phyloP scores from a whole-genome alignment of 2,797 vertebrate species.

The Falco concolor region DNA sequence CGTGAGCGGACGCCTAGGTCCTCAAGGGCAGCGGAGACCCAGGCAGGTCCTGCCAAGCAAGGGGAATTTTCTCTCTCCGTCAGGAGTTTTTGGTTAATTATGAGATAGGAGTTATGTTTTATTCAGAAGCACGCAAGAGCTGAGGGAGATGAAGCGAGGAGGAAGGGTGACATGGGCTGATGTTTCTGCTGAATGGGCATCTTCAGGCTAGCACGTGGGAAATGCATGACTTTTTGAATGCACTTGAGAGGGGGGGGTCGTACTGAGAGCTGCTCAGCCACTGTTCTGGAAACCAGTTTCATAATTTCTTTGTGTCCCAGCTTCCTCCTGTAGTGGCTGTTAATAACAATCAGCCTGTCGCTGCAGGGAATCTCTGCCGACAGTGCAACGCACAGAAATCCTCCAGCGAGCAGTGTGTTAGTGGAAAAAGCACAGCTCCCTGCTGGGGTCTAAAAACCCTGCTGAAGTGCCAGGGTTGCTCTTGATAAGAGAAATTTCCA shows the following conservation, averaged over 20 bases:
- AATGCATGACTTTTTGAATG: neutral
- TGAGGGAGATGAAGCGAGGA: neutral
- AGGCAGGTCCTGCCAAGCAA: neutral
- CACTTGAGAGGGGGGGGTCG: fast-evolving
- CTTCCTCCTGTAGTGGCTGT: neutral
- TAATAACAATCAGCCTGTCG: neutral
- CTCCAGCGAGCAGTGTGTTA: neutral
- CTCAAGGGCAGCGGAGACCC: neutral
- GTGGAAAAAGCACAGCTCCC: neutral
- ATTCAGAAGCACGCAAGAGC: neutral
- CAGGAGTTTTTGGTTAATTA: neutral
- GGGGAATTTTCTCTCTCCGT: neutral
- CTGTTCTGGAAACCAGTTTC: neutral
- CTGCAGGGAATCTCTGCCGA: neutral
- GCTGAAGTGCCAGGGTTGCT: neutral
- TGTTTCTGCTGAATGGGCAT: neutral
- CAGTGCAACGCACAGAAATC: neutral
- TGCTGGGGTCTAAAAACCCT: neutral
- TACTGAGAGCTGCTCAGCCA: neutral
- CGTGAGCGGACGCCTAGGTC: neutral
- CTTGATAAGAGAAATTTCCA: neutral
- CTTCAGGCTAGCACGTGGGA: neutral
- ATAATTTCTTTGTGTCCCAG: neutral
- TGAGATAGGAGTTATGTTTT: neutral
- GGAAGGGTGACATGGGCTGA: neutral